Evolutionary conservation across 92 coral and sea anemone species (phyloP).

Genomic region (Virgularia gustaviana): DNA sequence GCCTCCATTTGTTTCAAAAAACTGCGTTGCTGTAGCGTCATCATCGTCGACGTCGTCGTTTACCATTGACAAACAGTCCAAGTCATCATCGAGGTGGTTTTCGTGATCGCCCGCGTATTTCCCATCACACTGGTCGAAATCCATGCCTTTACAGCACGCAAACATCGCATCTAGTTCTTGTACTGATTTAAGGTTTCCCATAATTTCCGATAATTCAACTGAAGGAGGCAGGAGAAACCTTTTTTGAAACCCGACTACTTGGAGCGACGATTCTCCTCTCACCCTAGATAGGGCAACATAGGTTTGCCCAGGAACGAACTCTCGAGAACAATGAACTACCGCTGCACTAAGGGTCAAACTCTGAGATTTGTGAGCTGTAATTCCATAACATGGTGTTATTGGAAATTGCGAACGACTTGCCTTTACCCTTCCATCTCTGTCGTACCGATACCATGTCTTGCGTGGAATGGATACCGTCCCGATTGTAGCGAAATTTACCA

Average conservation of each 20-base stretch:
- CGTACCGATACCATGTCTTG: constrained; percentile 26
- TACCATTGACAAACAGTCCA: neutral
- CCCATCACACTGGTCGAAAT: neutral
- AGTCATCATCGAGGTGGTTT: neutral
- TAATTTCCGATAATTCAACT: constrained; percentile 10
- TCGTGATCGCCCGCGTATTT: neutral
- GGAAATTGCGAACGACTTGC: constrained; percentile 28
- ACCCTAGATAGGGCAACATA: constrained; percentile 37
- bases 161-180: neutral
- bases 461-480: neutral
- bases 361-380: constrained; percentile 37
- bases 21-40: neutral
- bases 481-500: constrained; percentile 4
- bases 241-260: constrained; percentile 22
- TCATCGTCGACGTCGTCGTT: neutral
- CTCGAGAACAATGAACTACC: constrained; percentile 25
- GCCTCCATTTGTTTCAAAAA: neutral
- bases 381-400: constrained; percentile 18
- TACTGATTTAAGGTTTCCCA: neutral
- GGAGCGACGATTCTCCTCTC: constrained; percentile 13
- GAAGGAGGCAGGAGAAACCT: constrained; percentile 20
- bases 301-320: constrained; percentile 36
- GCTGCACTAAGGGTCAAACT: constrained; percentile 19
- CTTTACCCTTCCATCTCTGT: constrained; percentile 3
- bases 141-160: neutral